These are phyloP conservation scores for Heteropelma amictum DNA, from an alignment of 2,888 invertebrate species.

Conservation along the genomic window DNA sequence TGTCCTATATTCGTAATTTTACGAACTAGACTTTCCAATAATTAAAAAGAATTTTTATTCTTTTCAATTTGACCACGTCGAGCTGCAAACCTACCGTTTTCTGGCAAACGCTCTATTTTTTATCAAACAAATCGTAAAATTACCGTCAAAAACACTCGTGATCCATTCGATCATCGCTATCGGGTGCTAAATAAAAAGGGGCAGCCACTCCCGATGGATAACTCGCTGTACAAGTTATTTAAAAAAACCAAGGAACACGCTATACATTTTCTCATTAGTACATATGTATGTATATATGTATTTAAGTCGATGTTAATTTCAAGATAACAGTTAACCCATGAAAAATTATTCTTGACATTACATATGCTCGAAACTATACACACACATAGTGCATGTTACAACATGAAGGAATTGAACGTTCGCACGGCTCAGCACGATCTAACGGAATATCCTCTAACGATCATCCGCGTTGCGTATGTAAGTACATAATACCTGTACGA, in stretches of 20 bases:
- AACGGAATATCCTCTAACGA: constrained; percentile 58
- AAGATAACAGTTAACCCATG: constrained; percentile 30
- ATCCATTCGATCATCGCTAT: too few relatives aligned
- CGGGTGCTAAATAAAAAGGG: too few relatives aligned
- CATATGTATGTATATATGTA: not conserved
- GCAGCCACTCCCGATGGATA: too few relatives aligned
- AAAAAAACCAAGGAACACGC: constrained; percentile 16
- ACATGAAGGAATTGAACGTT: constrained; percentile 51
- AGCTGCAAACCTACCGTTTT: too few relatives aligned
- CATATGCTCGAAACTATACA: not conserved
- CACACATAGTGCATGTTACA: not conserved
- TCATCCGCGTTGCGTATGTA: constrained; percentile 43
- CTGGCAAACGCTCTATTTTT: too few relatives aligned
- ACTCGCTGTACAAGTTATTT: too few relatives aligned
- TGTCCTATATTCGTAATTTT: too few relatives aligned
- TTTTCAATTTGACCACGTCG: too few relatives aligned
- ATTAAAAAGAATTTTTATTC: too few relatives aligned
- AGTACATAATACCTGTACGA: constrained; percentile 38
- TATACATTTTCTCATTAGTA: constrained; percentile 19
- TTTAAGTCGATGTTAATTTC: constrained; percentile 21
- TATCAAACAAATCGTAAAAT: too few relatives aligned
- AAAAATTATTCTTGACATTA: constrained; percentile 11
- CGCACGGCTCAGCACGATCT: constrained; percentile 53
- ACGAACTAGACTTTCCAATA: too few relatives aligned
- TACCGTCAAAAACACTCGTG: too few relatives aligned